Evolutionary conservation across 2,888 invertebrate species (phyloP), one percentile per base, ranked within the genome.

Genomic region (Gari tellinella): DNA sequence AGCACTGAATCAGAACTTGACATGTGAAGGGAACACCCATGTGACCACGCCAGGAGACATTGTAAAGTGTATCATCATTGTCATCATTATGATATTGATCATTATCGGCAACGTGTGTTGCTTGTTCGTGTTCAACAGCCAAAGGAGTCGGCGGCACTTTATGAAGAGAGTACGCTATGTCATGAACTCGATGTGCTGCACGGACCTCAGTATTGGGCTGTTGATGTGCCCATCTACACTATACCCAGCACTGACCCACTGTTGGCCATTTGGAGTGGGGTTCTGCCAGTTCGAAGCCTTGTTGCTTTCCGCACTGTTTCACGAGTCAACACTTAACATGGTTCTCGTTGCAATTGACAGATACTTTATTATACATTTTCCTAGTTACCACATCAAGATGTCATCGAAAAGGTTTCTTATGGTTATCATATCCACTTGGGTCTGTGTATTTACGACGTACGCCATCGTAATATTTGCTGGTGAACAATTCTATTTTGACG

Each of bases 401-500:
- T 78, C 73, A 46, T 72, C 78, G 37, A 49, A 61, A n/a, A 68
- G 70, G 26, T 80, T 74, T 51, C 46, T 80, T 0, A 41, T 60
- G 15, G 72, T 74, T 23, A 80, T 82, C 45, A 19, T 80, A 0
- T 25, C 61, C 3, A 76, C 80, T 7, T 82, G 82, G 82, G 21
- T 80, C 14, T 49, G 52, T 17, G 77, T 78, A 19, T 82, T 82
- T 49, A 48, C 51, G 12, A 70, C 72, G n/a, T 82, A 82, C 40
- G 63, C 78, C 1, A 48, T 80, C 10, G 78, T 80, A 4, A 80
- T 82, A 21, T 80, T 78, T 31, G 76, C 55, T n/a, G 72, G 68
- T n/a, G 74, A 74, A n/a, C 76, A 82, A 46, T 80, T 62, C 48
- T 82, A 82, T 43, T 82, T 67, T 56, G 82, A 82, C 38, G 67